Evolutionary conservation across 2,113 vertebrate genomes (phyloP).

Genomic region (Progne subis): DNA sequence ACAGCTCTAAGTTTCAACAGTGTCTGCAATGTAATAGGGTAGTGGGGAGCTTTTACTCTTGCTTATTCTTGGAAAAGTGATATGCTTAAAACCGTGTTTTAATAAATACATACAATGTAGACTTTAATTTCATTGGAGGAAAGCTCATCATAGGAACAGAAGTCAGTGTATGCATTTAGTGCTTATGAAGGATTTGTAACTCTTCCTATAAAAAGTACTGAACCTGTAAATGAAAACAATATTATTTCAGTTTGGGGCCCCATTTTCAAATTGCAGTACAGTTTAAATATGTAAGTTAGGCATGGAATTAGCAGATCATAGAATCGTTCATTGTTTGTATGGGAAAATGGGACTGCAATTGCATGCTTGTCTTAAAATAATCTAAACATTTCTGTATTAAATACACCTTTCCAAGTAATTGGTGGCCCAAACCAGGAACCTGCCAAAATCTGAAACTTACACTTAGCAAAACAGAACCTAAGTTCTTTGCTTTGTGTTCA

Average conservation of each 20-base stretch:
- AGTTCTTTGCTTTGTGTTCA: not conserved
- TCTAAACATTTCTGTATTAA: not conserved
- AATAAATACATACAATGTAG: not conserved
- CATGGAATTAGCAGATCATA: not conserved
- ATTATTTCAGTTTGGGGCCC: not conserved
- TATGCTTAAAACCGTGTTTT: not conserved
- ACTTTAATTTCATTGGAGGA: not conserved
- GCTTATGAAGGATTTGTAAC: slow-evolving; percentile 81
- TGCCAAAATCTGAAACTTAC: not conserved
- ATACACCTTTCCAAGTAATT: not conserved
- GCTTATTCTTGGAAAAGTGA: not conserved
- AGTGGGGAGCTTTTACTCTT: not conserved
- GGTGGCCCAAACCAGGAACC: not conserved
- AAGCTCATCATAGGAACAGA: not conserved
- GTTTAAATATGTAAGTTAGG: not conserved
- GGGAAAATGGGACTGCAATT: not conserved
- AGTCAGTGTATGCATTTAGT: not conserved
- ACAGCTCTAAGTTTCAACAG: not conserved
- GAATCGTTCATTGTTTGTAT: not conserved
- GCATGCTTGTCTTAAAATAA: not conserved
- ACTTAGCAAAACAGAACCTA: not conserved
- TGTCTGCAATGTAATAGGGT: not conserved
- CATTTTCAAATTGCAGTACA: not conserved
- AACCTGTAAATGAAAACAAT: slow-evolving; percentile 76
- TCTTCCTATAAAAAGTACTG: slow-evolving; percentile 86